Conservation (phyloP, 2,888 invertebrate genomes). For the Noctua janthe region DNA sequence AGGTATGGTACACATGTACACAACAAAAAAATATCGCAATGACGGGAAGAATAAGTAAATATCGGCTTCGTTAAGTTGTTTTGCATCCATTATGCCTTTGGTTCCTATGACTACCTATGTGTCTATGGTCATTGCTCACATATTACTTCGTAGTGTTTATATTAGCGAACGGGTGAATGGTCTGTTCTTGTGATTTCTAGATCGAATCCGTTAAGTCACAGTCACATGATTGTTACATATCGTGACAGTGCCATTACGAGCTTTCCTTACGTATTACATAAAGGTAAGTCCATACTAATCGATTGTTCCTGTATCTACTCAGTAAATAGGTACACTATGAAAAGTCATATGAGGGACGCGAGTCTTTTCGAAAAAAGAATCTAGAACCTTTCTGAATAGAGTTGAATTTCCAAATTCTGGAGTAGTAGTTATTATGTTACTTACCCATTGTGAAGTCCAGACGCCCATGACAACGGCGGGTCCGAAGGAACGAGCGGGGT, state of each 20-base stretch:
- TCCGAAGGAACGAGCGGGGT: constrained; percentile 97
- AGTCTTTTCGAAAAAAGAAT: neutral
- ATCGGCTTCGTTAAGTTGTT: too few species aligned
- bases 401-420: constrained; percentile 6
- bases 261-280: constrained; percentile 19
- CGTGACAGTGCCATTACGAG: constrained; percentile 26
- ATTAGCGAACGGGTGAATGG: constrained; percentile 24
- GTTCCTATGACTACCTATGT: neutral
- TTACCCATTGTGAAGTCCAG: constrained; percentile 96
- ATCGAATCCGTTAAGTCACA: constrained; percentile 48
- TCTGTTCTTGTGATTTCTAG: constrained; percentile 53
- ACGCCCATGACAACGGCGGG: constrained; percentile 94
- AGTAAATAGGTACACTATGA: neutral
- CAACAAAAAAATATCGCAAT: too few species aligned
- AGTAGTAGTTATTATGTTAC: constrained; percentile 46
- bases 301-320: neutral
- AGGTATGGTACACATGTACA: too few species aligned
- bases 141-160: neutral
- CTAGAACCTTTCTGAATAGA: neutral
- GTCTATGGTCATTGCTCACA: neutral
- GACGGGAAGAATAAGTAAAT: too few species aligned
- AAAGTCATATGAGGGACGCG: neutral
- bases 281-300: constrained; percentile 1
- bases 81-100: neutral
- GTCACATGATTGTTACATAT: constrained; percentile 24